Base-by-base conservation (phyloP, 2,797 vertebrate genomes). In the Sebastes steindachneri region DNA sequence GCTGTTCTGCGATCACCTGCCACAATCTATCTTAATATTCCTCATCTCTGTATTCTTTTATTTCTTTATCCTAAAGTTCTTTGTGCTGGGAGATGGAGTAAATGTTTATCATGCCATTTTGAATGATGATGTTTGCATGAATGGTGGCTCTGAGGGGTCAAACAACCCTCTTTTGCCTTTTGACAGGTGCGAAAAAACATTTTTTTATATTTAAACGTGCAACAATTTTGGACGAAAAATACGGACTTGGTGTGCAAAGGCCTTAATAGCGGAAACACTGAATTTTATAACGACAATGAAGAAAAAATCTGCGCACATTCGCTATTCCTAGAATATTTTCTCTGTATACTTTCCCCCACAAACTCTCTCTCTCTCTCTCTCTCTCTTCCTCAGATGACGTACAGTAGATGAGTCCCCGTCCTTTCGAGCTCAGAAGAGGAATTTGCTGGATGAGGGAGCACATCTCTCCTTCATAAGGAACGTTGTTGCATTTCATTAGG, bases 401-500 rank as follows among this genome's bases (percentile, higher is more conserved):
- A 80, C 77, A 69, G 69, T 54, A 68, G 80, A 89, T 74, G 76
- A 87, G 77, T 80, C 80, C 23, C 78, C 68, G 35, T 85, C 71
- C 80, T 84, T 14, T 73, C 9, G n/a, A 87, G 86, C 90, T 79
- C 85, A 74, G 77, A 83, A 72, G 73, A 87, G 85, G 90, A 93
- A 94, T 95, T 94, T 94, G 77, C 88, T 86, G 92, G 91, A 90
- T 94, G 94, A 94, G 77, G 70, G 88, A 95, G 90, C 91, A 91
- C 87, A 85, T 91, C 84, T 89, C 90, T 92, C 89, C 92, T 89
- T 93, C 83, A 88, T 90, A 93, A 91, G 89, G 88, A 93, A 92
- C 72, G 75, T 94, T 94, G 92, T 91, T 93, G 81, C 90, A 90
- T 95, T 94, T 95, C 94, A 95, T 95, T 94, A 96, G 91, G 88